Conservation (phyloP, 2,888 invertebrate genomes). For the Zygothrica quintamaculata region DNA sequence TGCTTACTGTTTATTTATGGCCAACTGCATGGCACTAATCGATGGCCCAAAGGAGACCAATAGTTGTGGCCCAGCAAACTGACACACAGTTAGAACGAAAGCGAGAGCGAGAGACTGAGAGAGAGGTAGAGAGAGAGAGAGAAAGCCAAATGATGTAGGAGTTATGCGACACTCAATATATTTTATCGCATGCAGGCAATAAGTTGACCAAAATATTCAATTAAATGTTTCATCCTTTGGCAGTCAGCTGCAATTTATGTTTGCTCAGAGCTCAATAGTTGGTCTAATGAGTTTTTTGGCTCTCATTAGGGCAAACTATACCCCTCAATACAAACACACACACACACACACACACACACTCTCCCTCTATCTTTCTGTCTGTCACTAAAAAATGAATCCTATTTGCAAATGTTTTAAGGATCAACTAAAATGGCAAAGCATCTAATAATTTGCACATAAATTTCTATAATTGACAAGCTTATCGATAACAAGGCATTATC, state of each 20-base stretch:
- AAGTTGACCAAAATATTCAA: conserved; percentile 72
- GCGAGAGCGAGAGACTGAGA: background rate
- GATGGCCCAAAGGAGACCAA: conserved; percentile 34
- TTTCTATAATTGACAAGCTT: too few species aligned
- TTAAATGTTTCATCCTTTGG: conserved; percentile 62
- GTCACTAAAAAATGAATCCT: too few species aligned
- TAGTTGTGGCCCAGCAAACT: background rate
- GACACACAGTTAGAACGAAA: background rate
- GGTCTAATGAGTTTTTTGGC: conserved; percentile 67
- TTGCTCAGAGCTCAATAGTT: conserved; percentile 42
- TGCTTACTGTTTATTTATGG: conserved; percentile 64
- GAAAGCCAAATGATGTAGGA: background rate
- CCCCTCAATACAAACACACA: background rate
- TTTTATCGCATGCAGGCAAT: conserved; percentile 64
- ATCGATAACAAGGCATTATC: too few species aligned
- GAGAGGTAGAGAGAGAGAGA: background rate
- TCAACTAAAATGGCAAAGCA: too few species aligned
- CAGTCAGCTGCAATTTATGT: conserved; percentile 63
- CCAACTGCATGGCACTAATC: conserved; percentile 66
- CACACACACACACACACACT: too few species aligned
- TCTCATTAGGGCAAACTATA: conserved; percentile 12
- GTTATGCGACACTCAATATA: conserved; percentile 65
- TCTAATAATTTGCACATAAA: too few species aligned
- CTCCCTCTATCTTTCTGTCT: too few species aligned
- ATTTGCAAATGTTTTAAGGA: too few species aligned